These are phyloP conservation scores for Bombus fervidus DNA, from an alignment of 1,140 invertebrate genomes.

Conservation along the genomic window DNA sequence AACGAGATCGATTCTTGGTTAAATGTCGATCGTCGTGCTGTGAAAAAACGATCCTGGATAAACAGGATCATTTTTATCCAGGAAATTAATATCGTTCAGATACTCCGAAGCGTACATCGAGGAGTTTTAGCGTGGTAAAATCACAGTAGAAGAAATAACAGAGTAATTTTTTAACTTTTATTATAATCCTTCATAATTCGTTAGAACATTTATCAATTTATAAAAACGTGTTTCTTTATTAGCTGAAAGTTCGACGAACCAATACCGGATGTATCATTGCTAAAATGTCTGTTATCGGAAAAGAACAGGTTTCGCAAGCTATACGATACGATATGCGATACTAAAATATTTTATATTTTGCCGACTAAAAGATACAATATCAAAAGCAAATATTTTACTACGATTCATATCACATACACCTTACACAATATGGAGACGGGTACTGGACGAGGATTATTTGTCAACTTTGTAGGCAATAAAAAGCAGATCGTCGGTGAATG, in stretches of 20 bases:
- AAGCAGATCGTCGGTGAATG: too few relatives aligned
- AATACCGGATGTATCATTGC: neutral
- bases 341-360: too few relatives aligned
- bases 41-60: neutral
- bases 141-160: neutral
- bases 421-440: too few relatives aligned
- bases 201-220: neutral
- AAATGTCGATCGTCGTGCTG: neutral
- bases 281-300: neutral
- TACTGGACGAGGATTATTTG: too few relatives aligned
- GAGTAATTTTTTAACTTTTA: too few relatives aligned
- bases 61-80: neutral
- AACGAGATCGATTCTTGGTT: neutral
- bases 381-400: too few relatives aligned
- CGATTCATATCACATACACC: too few relatives aligned
- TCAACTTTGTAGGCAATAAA: too few relatives aligned
- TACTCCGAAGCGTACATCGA: neutral
- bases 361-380: too few relatives aligned
- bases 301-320: too few relatives aligned
- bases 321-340: too few relatives aligned
- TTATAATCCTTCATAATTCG: neutral
- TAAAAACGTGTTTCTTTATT: neutral
- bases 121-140: neutral
- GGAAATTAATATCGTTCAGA: neutral
- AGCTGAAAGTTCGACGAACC: neutral